These are phyloP conservation scores for Ganaspis sp. DNA, from an alignment of 1,140 invertebrate genomes.

Conservation along the genomic window DNA sequence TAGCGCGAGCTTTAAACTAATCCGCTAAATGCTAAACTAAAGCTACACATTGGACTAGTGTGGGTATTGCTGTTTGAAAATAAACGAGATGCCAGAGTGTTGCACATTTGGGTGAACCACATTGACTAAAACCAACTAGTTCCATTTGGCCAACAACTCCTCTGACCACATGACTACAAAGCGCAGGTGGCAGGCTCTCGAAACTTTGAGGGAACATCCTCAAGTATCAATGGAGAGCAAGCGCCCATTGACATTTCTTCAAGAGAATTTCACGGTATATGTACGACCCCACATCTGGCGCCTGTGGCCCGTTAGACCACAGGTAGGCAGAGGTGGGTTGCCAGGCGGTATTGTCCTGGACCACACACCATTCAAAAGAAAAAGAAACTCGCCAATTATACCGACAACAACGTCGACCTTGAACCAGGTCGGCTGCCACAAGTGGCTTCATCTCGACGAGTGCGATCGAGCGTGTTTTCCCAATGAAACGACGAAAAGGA, in stretches of 20 bases:
- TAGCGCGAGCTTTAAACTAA: neutral
- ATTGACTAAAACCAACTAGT: neutral
- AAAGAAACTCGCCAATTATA: neutral
- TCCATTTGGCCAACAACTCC: neutral
- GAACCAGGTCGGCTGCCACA: neutral
- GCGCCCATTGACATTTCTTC: slow-evolving; percentile 27
- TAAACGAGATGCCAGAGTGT: neutral
- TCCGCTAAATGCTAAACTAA: slow-evolving; percentile 1
- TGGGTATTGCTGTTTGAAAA: neutral
- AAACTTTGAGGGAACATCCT: neutral
- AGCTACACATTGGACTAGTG: neutral
- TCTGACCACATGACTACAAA: neutral
- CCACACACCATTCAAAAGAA: slow-evolving; percentile 11
- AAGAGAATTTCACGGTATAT: slow-evolving; percentile 26
- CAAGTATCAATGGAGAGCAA: slow-evolving; percentile 15
- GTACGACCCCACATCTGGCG: slow-evolving; percentile 17
- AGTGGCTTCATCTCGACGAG: neutral
- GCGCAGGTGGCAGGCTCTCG: neutral
- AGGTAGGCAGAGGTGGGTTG: neutral
- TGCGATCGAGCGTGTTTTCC: neutral
- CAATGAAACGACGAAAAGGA: neutral
- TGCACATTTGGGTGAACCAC: neutral
- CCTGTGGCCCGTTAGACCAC: slow-evolving; percentile 4
- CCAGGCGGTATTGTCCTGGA: slow-evolving; percentile 34
- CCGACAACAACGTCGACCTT: neutral